Base-by-base conservation (phyloP, 2,888 invertebrate genomes). In the Mesorhabditis sp. region DNA sequence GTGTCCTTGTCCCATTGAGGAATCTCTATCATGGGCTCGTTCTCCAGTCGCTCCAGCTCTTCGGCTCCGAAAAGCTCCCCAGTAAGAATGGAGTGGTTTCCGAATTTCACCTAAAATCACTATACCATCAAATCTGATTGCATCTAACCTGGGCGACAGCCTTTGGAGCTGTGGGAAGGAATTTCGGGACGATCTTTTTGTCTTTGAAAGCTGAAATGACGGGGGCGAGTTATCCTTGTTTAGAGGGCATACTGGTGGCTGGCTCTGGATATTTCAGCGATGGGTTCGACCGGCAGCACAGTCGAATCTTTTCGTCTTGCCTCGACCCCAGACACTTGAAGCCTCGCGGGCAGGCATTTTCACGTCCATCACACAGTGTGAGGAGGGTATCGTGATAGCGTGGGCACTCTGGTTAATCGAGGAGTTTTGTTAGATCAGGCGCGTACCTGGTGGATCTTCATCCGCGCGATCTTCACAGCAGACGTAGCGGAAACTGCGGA, bases 231-330 rank as follows among this genome's bases (percentile, higher is more conserved):
- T 28, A 28, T 28, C 28, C 1, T 28, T 28, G 28, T 28, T 28
- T 28, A 28, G 28, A 28, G 28, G 28, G 28, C 28, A 28, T 4
- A 76, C 78, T 76, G 13, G 72, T 73, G 28, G 76, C 76, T 13
- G 78, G 78, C 61, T 78, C 76, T 42, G 68, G 72, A 58, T 75
- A 74, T 13, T 71, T 68, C 7, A 75, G 45, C 13, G 71, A 68
- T 43, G 69, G 43, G 64, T 78, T 76, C 15, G 75, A 76, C 65
- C 73, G 74, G 66, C 78, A 78, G 62, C 78, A 78, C 3, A 78
- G 64, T 41, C 71, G 73, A 13, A 76, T 44, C 4, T 61, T 68
- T 43, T 73, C 73, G 62, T 76, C 73, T 3, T 67, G 67, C 3
- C 72, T 45, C 45, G 75, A 72, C 42, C 72, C 69, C 4, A 78